Conservation (phyloP, 2,113 vertebrate species). For the Mobula birostris region DNA sequence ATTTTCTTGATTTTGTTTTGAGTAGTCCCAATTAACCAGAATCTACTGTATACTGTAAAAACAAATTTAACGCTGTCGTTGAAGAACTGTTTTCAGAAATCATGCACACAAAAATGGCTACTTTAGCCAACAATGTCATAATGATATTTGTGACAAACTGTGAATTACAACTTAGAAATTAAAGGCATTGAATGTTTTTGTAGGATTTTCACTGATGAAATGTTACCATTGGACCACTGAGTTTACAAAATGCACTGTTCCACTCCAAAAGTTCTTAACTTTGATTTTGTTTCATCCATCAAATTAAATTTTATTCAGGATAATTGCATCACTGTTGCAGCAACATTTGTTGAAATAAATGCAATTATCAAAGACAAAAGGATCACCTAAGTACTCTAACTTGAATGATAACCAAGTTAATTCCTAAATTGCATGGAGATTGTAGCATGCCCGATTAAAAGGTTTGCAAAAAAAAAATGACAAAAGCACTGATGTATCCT, state of each 20-base stretch:
- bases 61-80: not conserved
- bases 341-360: not conserved
- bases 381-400: not conserved
- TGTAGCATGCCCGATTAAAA: not conserved
- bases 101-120: not conserved
- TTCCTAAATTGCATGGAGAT: not conserved
- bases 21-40: too few species aligned
- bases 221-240: not conserved
- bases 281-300: not conserved
- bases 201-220: not conserved
- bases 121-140: not conserved
- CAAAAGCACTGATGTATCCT: not conserved
- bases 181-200: not conserved
- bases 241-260: slow-evolving; percentile 33
- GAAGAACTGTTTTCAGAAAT: not conserved
- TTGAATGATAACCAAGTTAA: not conserved
- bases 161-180: not conserved
- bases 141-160: not conserved
- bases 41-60: not conserved
- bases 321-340: not conserved
- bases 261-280: not conserved
- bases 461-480: not conserved
- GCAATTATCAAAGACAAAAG: not conserved
- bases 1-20: too few species aligned
- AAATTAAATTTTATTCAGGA: too few species aligned